A percentile compares a stretch with the other conserved stretches of the same genome.
Conservation (phyloP, 2,113 vertebrate genomes). For the Gavialis gangeticus region DNA sequence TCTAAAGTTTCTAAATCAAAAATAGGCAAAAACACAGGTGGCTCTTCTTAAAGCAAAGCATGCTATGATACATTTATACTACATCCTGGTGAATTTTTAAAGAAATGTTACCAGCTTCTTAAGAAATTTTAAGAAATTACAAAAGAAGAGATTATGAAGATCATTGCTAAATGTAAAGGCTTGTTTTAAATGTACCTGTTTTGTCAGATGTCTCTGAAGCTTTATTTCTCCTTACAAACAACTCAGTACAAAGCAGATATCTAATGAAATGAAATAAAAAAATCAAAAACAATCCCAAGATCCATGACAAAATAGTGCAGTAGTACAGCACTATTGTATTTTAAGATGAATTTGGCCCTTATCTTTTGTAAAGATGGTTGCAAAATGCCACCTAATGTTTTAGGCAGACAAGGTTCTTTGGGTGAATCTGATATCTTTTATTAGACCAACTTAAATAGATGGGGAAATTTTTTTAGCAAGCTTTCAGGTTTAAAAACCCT, state of each 20-base stretch:
- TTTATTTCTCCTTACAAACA: background rate
- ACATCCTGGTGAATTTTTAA: background rate
- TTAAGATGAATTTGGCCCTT: background rate
- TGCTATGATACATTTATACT: background rate
- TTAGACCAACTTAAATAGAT: no score
- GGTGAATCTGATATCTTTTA: no score
- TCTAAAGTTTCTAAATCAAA: background rate
- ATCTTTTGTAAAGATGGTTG: background rate
- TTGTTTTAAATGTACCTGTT: background rate
- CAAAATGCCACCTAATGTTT: background rate
- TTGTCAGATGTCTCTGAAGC: background rate
- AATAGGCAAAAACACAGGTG: background rate
- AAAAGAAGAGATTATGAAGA: background rate
- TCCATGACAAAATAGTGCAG: background rate
- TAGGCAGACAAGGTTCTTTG: no score
- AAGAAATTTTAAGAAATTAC: background rate
- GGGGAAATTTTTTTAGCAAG: no score
- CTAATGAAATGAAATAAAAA: background rate
- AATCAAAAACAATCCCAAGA: background rate
- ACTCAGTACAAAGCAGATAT: background rate
- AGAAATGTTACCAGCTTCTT: background rate
- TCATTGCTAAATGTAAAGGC: background rate
- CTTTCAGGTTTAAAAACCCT: no score
- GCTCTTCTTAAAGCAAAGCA: rapidly evolving
- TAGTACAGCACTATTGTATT: background rate